Evolutionary conservation across 2,888 invertebrate species (phyloP), one percentile per base, ranked within the genome.

Genomic region (Leptinotarsa tumamoca): DNA sequence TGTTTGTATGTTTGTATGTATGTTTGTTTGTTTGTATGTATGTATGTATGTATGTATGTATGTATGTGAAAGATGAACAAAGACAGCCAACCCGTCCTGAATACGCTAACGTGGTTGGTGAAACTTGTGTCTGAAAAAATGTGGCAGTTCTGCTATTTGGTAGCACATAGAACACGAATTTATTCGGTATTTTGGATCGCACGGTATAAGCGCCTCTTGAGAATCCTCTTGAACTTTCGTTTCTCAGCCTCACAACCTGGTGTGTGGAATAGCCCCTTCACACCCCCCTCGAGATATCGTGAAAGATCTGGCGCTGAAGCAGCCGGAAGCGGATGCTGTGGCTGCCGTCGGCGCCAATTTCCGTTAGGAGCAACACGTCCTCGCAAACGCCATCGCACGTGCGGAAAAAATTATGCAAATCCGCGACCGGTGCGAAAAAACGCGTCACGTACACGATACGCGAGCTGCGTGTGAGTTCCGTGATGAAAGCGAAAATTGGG

Each of bases 271-370:
- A 73, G 18, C 70, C 69, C 73, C 68, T 67, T 66, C 43, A 70
- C 56, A 23, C 58, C 18, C 68, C 68, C n/a, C 10, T 54, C 54
- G 54, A 61, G 68, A 54, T 68, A 73, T 72, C 71, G 63, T n/a
- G 74, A 75, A 74, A 78, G 77, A 74, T 73, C 74, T 76, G 77
- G 52, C 77, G 71, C 74, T 84, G 83, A 83, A 83, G 78, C 81
- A 78, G 80, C 78, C 82, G 85, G 84, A 85, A 84, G 76, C 83
- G 83, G 86, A 84, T 82, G 85, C 81, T 82, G 84, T 80, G 83
- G 82, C 77, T 82, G 84, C 84, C 83, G 84, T 82, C 85, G 83
- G 82, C 83, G 82, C 81, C 86, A 85, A 85, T 85, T 86, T 86
- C 85, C 86, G 82, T 79, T 77, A 72, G 76, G 75, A 82, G 83